These are phyloP conservation scores for Pseudomyrmex dendroicus DNA, from an alignment of 1,140 invertebrate species.

Conservation along the genomic window DNA sequence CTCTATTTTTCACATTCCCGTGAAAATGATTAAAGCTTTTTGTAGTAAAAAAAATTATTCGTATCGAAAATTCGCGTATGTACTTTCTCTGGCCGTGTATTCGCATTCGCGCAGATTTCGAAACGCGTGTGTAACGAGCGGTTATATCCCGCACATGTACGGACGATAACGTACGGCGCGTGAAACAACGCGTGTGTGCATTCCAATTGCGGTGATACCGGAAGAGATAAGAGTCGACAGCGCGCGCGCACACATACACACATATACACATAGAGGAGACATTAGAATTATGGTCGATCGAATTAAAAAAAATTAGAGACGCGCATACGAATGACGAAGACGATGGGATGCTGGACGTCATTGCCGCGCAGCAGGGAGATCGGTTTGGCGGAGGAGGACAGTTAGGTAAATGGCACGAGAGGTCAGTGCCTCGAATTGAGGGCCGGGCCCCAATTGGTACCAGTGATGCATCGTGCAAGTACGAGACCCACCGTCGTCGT, in stretches of 20 bases:
- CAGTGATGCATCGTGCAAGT: conserved; percentile 55
- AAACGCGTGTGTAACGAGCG: conserved; percentile 31
- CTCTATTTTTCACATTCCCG: conserved; percentile 5
- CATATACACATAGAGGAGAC: neutral
- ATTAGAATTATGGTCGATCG: neutral
- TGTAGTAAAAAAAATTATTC: conserved; percentile 17
- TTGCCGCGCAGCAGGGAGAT: conserved; percentile 40
- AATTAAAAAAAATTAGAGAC: conserved; percentile 52
- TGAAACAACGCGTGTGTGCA: neutral
- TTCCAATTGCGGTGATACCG: neutral
- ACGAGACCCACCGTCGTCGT: conserved; percentile 57
- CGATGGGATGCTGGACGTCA: conserved; percentile 25
- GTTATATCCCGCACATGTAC: neutral
- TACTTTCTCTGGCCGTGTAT: conserved; percentile 17
- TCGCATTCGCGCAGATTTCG: neutral
- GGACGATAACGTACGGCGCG: neutral
- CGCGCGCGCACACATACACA: neutral
- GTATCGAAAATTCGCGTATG: conserved; percentile 9
- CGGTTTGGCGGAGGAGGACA: conserved; percentile 70
- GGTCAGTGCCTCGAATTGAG: conserved; percentile 84
- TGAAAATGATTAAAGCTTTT: conserved; percentile 17
- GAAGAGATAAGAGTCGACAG: conserved; percentile 6
- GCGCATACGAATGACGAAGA: conserved; percentile 52
- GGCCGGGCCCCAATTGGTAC: conserved; percentile 80
- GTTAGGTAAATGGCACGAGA: conserved; percentile 82